Percentiles rank a stretch among this genome's conserved stretches.
Conservation (phyloP, 2,888 invertebrate genomes). For the Aleiodes testaceus region DNA sequence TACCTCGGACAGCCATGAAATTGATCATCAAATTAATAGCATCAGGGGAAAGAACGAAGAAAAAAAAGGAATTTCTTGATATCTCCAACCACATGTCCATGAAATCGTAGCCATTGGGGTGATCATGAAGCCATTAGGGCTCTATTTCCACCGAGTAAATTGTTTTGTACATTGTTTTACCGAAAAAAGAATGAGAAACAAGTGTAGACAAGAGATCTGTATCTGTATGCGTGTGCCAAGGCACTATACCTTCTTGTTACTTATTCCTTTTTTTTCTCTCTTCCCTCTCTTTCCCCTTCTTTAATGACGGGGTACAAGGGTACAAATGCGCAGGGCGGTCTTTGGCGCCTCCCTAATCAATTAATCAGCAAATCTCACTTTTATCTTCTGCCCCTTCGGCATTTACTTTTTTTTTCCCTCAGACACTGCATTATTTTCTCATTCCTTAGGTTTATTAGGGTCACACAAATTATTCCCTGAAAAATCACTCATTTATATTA, state of each 20-base stretch:
- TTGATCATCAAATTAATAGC: conserved; percentile 45
- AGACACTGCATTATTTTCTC: conserved; percentile 29
- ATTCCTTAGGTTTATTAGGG: conserved; percentile 60
- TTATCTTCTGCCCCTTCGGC: conserved; percentile 52
- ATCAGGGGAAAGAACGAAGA: conserved; percentile 31
- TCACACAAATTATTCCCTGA: conserved; percentile 9
- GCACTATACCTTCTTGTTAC: conserved; percentile 14
- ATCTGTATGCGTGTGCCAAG: conserved; percentile 43
- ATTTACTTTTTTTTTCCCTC: neutral
- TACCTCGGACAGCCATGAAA: conserved; percentile 33
- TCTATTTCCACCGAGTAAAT: conserved; percentile 41
- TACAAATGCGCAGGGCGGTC: conserved; percentile 66
- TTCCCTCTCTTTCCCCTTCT: conserved; percentile 49
- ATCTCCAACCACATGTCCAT: conserved; percentile 28
- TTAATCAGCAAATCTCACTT: conserved; percentile 71
- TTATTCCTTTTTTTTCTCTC: conserved; percentile 19
- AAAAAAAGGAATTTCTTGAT: conserved; percentile 20
- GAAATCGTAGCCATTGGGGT: conserved; percentile 48
- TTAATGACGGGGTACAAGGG: conserved; percentile 64
- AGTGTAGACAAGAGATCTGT: conserved; percentile 27
- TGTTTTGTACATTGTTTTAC: conserved; percentile 30
- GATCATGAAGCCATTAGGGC: conserved; percentile 61
- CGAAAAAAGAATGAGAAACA: conserved; percentile 25
- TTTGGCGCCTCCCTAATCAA: conserved; percentile 69
- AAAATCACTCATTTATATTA: neutral